Conservation (phyloP, 2,888 invertebrate genomes). For the Tetragonisca angustula region DNA sequence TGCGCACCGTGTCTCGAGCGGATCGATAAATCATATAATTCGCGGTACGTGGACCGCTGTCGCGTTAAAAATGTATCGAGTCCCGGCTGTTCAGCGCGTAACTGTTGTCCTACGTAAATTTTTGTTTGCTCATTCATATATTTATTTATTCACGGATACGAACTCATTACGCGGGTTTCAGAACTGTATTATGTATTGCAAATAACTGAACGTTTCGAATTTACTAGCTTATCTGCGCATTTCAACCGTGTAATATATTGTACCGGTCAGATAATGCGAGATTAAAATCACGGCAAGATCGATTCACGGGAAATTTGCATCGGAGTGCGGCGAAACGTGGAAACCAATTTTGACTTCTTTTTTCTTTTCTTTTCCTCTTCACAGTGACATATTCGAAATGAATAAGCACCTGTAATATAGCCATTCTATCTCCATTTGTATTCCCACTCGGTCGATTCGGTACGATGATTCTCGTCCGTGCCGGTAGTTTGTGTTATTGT, state of each 20-base stretch:
- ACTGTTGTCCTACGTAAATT: slow-evolving; percentile 32
- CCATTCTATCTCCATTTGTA: slow-evolving; percentile 25
- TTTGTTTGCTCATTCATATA: neutral
- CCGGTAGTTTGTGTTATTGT: slow-evolving; percentile 43
- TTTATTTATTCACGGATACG: neutral
- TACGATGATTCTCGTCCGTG: slow-evolving; percentile 26
- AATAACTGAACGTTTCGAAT: neutral
- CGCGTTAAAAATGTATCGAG: slow-evolving; percentile 20
- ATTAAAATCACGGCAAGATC: neutral
- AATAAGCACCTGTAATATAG: too few species aligned
- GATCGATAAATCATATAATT: slow-evolving; percentile 40
- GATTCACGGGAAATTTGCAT: neutral
- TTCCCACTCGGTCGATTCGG: slow-evolving; percentile 2
- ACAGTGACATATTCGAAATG: too few species aligned
- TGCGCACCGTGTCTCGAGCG: slow-evolving; percentile 18
- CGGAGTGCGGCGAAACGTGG: neutral
- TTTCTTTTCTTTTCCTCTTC: too few species aligned
- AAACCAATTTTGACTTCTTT: neutral
- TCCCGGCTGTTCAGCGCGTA: slow-evolving; percentile 10
- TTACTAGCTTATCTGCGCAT: neutral
- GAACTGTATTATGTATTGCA: neutral
- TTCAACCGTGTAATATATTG: too few species aligned
- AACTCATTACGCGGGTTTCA: neutral
- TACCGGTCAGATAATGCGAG: too few species aligned
- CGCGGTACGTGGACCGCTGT: slow-evolving; percentile 13